Evolutionary conservation across 2,888 invertebrate genomes (phyloP), one percentile per base, ranked within the genome.

Genomic region (Fragum fragum): DNA sequence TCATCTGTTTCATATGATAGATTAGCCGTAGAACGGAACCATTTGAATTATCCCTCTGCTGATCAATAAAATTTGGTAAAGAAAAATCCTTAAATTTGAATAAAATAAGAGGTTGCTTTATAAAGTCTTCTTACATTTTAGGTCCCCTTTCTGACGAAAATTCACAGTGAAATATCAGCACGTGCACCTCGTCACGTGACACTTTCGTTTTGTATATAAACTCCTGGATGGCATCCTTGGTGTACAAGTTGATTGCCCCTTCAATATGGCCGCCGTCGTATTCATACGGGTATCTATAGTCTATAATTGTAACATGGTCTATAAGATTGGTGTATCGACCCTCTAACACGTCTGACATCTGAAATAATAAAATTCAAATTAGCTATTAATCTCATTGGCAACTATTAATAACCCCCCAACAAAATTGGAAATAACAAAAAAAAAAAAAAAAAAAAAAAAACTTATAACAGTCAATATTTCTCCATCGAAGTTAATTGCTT

Each of bases 231-330:
- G 55, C 32, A 53, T 53, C 68, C 53, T 55, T 66, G 21, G 55
- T 74, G 68, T 68, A 74, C 55, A 74, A 36, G 74, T 74, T 74
- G 23, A 74, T 21, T 6, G 74, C 74, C 18, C 63, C 55, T 26
- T 55, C 16, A 21, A 68, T 53, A 94, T 99, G 99, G 0, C 99
- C 99, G 5, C 98, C 99, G 0, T 97, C 96, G 93, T 95, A 99
- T 95, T 99, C 99, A 95, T 99, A 99, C 0, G 99, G 99, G 95
- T 98, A 99, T 87, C 99, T 96, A 93, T 99, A 99, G 95, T 99
- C 99, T 71, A 99, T 97, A 26, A 99, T 95, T 94, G 96, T 96
- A 92, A 95, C 98, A 5, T 96, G 96, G n/a, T 95, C 95, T 29
- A 98, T 95, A 14, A 94, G 92, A 53, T 96, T 95, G 0, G 93